phyloP scores from a whole-genome alignment of 37 sponge, comb jelly and placozoan genomes.

The Agelas oroides region DNA sequence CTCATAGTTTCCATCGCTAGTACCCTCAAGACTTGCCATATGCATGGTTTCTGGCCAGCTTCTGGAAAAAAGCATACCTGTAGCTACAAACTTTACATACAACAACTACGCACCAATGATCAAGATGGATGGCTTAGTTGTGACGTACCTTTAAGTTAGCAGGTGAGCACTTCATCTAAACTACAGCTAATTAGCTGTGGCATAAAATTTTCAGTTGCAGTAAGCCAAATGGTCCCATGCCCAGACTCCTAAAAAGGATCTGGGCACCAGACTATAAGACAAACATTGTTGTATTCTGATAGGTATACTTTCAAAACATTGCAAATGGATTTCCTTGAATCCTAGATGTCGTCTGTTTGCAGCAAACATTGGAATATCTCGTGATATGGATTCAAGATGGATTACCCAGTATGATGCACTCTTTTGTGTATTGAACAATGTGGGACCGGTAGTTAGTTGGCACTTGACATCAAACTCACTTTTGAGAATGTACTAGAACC shows the following conservation, averaged over 20 bases:
- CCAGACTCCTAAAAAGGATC: no score
- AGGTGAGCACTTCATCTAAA: neutral
- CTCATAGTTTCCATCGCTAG: no score
- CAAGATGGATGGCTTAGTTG: conserved; percentile 23
- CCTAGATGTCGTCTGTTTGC: no score
- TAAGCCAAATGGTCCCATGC: no score
- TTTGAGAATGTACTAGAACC: conserved; percentile 12
- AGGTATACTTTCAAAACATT: neutral
- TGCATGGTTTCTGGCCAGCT: neutral
- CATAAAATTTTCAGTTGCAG: no score
- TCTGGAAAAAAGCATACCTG: conserved; percentile 13
- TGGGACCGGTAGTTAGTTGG: conserved; percentile 45
- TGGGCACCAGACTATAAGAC: no score
- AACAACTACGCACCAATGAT: neutral
- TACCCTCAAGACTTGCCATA: neutral
- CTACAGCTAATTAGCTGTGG: no score
- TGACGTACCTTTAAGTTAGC: conserved; percentile 43
- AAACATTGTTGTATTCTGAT: neutral
- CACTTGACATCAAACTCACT: conserved; percentile 9
- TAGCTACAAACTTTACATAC: neutral
- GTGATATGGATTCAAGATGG: conserved; percentile 23
- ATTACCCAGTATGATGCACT: conserved; percentile 39
- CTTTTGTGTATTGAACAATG: conserved; percentile 35
- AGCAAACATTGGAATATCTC: neutral
- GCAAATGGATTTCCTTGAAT: neutral